Evolutionary conservation across 2,888 invertebrate genomes (phyloP).

Genomic region (Leptinotarsa haldemani): DNA sequence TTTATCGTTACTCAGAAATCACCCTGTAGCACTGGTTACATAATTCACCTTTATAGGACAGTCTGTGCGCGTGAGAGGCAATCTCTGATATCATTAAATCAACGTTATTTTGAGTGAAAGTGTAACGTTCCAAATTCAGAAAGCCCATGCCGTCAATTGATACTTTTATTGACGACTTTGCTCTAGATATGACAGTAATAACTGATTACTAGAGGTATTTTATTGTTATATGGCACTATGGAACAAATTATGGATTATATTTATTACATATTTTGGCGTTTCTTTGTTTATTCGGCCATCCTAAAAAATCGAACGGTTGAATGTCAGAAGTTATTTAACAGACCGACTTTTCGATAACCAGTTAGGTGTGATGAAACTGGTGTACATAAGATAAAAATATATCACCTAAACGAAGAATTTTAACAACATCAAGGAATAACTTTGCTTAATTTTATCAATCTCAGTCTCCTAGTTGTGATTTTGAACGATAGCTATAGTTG

Average conservation of each 20-base stretch:
- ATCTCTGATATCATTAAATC: background rate
- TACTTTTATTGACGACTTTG: slow-evolving; percentile 6
- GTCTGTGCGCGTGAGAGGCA: background rate
- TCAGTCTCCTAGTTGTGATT: no score
- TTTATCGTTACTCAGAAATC: background rate
- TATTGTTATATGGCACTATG: slow-evolving; percentile 4
- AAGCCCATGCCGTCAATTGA: background rate
- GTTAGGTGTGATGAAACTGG: no score
- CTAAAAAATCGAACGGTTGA: background rate
- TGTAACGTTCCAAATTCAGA: slow-evolving; percentile 2
- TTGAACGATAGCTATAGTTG: no score
- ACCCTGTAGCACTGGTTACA: background rate
- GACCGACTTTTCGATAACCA: no score
- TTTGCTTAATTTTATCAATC: no score
- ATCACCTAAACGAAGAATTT: no score
- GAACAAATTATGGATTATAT: background rate
- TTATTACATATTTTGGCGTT: background rate
- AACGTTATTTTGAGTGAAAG: slow-evolving; percentile 10
- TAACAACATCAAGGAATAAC: no score
- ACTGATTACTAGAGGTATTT: background rate
- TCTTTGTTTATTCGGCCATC: background rate
- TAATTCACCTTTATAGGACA: background rate
- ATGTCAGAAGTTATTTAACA: background rate
- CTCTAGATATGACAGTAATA: background rate
- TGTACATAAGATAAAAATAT: no score